Conservation (phyloP, 2,797 vertebrate genomes). For the Malurus splendens region DNA sequence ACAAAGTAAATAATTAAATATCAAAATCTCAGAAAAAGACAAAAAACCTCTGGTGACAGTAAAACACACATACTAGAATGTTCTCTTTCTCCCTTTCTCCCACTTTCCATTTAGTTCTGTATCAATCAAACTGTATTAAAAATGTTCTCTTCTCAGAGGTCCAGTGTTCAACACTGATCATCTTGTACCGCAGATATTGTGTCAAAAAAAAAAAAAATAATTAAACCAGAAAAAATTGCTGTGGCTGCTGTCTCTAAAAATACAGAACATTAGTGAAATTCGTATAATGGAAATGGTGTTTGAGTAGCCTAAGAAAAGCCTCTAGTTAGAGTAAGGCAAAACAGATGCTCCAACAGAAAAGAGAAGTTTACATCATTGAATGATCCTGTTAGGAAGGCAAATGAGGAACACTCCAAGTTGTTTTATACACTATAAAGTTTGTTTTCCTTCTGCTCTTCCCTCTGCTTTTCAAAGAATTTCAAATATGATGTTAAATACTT, state of each 20-base stretch:
- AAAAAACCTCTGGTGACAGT: rapidly evolving
- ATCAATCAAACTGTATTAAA: not conserved
- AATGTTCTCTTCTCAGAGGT: not conserved
- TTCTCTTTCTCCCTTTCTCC: not conserved
- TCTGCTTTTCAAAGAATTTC: not conserved
- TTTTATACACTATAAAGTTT: not conserved
- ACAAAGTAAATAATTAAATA: not conserved
- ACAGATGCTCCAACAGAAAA: not conserved
- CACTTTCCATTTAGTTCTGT: not conserved
- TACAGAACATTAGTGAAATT: not conserved
- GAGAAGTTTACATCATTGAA: not conserved
- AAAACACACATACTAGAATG: not conserved
- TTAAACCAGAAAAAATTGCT: not conserved
- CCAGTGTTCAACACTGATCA: not conserved
- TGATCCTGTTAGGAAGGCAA: not conserved
- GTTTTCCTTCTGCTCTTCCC: not conserved
- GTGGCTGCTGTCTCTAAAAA: not conserved
- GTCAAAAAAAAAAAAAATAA: not conserved
- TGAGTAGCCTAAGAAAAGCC: not conserved
- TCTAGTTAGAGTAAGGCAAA: not conserved
- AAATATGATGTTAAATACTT: not conserved
- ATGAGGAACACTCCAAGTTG: not conserved
- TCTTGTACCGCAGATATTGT: not conserved
- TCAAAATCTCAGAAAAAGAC: not conserved
- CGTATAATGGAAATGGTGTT: not conserved